Evolutionary conservation across 64 coral and sea anemone species (phyloP).

Genomic region (Pocillopora damicornis): DNA sequence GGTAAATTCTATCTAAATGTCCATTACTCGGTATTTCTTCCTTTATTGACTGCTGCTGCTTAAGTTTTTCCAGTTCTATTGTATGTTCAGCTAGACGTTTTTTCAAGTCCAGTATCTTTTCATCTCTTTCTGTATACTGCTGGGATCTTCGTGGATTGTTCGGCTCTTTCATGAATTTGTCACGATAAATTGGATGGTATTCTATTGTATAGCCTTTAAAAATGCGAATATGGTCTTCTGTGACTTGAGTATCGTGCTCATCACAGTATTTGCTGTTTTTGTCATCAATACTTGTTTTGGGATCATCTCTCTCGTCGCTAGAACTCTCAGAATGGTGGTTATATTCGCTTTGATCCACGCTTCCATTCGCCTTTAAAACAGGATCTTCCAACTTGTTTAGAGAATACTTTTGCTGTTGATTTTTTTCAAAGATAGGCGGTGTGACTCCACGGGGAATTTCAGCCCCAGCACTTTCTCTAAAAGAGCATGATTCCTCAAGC

Average conservation of each 20-base stretch:
- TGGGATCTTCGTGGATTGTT: not conserved
- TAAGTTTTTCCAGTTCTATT: conserved; percentile 12
- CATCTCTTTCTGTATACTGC: not conserved
- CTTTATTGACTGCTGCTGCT: not conserved
- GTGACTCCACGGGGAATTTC: not conserved
- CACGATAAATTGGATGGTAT: conserved; percentile 5
- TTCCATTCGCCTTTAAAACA: not conserved
- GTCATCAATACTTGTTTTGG: not conserved
- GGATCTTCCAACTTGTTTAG: not conserved
- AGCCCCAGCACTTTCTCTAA: not conserved
- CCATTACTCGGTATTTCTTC: not conserved
- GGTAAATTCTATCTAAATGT: not conserved
- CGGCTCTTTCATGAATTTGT: not conserved
- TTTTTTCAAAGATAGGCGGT: not conserved
- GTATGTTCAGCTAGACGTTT: not conserved
- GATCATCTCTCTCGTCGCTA: not conserved
- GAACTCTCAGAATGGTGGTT: not conserved
- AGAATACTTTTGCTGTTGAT: not conserved
- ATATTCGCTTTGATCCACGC: not conserved
- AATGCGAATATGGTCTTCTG: conserved; percentile 8
- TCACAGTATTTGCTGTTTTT: not conserved
- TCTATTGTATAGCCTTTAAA: conserved; percentile 46
- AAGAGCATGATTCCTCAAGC: not conserved
- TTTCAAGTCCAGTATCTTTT: conserved; percentile 28
- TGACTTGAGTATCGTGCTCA: not conserved